These are phyloP conservation scores for Sycophila texana DNA, from an alignment of 2,888 invertebrate species.

Conservation along the genomic window DNA sequence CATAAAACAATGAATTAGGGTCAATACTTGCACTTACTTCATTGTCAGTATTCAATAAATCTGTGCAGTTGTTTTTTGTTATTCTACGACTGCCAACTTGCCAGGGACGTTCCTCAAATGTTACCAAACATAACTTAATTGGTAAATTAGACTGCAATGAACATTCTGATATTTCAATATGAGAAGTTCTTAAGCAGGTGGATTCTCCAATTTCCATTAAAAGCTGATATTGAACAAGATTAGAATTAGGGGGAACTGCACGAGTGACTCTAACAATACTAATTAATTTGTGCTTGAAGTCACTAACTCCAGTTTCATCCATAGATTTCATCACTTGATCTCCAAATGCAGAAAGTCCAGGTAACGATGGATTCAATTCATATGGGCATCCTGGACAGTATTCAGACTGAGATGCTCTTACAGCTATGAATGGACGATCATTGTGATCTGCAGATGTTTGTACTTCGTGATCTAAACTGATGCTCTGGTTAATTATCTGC, in stretches of 20 bases:
- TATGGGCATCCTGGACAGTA: slow-evolving; percentile 73
- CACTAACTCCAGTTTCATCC: slow-evolving; percentile 66
- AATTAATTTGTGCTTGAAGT: slow-evolving; percentile 69
- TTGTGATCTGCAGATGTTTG: slow-evolving; percentile 66
- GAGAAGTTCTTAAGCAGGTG: slow-evolving; percentile 65
- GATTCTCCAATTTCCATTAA: slow-evolving; percentile 69
- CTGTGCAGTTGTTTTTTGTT: slow-evolving; percentile 70
- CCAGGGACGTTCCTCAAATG: slow-evolving; percentile 70
- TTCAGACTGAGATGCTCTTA: slow-evolving; percentile 63
- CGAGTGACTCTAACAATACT: slow-evolving; percentile 67
- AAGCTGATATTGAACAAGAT: slow-evolving; percentile 68
- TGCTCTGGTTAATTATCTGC: slow-evolving; percentile 61
- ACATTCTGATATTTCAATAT: slow-evolving; percentile 66
- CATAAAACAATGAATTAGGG: slow-evolving; percentile 48
- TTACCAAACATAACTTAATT: slow-evolving; percentile 65
- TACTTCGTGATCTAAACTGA: slow-evolving; percentile 68
- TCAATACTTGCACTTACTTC: slow-evolving; percentile 59
- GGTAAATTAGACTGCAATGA: slow-evolving; percentile 63
- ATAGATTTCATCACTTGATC: slow-evolving; percentile 66
- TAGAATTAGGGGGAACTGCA: slow-evolving; percentile 67
- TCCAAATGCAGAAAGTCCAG: slow-evolving; percentile 67
- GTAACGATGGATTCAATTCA: slow-evolving; percentile 70
- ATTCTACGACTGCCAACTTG: slow-evolving; percentile 64
- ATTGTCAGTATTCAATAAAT: slow-evolving; percentile 60
- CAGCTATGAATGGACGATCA: slow-evolving; percentile 69